Evolutionary conservation across 2,797 vertebrate species (phyloP).

Genomic region (Cryptoblepharus egeriae): DNA sequence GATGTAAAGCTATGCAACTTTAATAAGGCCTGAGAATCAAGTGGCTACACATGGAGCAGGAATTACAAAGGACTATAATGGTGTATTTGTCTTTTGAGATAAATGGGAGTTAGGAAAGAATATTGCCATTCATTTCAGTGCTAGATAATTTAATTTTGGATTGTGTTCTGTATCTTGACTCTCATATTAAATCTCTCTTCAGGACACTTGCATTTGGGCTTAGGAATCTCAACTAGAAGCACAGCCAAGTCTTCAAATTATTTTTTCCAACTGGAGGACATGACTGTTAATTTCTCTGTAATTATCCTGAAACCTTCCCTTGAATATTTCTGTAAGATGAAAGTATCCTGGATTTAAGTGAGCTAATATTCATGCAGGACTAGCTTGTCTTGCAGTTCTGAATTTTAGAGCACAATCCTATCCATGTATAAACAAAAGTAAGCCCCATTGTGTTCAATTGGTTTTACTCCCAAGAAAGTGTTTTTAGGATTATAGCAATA

Average conservation of each 20-base stretch:
- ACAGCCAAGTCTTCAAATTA: neutral
- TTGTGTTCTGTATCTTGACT: neutral
- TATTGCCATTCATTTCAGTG: neutral
- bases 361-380: neutral
- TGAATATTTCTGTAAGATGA: neutral
- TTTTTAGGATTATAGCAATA: no score
- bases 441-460: no score
- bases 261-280: neutral
- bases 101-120: neutral
- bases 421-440: no score
- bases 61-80: neutral
- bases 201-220: no score
- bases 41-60: neutral
- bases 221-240: neutral
- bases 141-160: neutral
- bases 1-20: no score
- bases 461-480: no score
- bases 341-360: neutral
- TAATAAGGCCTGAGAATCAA: neutral
- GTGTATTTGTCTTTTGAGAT: neutral
- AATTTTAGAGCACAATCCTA: neutral
- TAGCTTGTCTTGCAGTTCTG: neutral
- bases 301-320: neutral
- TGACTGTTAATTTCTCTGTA: neutral
- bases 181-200: neutral